phyloP scores from a whole-genome alignment of 2,113 vertebrate genomes.

The Thymallus thymallus region DNA sequence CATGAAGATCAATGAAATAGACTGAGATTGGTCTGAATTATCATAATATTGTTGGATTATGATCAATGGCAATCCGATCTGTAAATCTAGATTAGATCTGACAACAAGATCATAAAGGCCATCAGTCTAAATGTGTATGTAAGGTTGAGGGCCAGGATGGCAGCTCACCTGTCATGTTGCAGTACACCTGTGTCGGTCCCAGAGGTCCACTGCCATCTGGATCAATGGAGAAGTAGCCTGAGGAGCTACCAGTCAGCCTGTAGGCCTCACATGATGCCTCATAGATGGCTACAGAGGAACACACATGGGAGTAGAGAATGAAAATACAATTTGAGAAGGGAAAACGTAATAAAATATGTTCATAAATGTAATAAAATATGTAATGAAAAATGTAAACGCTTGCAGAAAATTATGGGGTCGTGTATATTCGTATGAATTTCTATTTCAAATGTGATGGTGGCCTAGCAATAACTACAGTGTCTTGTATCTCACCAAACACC shows the following conservation, averaged over 20 bases:
- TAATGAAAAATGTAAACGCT: too few species aligned
- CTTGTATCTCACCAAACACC: too few species aligned
- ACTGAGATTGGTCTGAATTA: background rate
- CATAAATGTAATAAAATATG: background rate
- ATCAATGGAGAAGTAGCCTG: conserved; percentile 91
- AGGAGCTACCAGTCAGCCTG: conserved; percentile 84
- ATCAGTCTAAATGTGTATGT: background rate
- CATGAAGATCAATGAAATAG: background rate
- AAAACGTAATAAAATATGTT: background rate
- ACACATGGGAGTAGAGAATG: background rate
- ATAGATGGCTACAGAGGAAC: conserved; percentile 80
- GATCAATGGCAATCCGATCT: background rate
- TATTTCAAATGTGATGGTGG: too few species aligned
- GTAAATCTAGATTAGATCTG: conserved; percentile 2
- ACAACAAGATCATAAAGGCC: background rate
- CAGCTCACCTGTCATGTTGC: conserved; percentile 91
- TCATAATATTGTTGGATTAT: conserved; percentile 6
- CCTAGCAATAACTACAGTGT: too few species aligned
- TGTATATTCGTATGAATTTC: too few species aligned
- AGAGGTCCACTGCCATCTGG: conserved; percentile 92
- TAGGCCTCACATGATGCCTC: conserved; percentile 93
- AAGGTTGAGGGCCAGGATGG: background rate
- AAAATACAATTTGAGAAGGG: background rate
- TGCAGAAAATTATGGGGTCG: background rate
- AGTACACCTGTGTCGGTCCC: conserved; percentile 85